phyloP scores from a whole-genome alignment of 2,888 invertebrate genomes.

The Fissipunctia ypsillon region DNA sequence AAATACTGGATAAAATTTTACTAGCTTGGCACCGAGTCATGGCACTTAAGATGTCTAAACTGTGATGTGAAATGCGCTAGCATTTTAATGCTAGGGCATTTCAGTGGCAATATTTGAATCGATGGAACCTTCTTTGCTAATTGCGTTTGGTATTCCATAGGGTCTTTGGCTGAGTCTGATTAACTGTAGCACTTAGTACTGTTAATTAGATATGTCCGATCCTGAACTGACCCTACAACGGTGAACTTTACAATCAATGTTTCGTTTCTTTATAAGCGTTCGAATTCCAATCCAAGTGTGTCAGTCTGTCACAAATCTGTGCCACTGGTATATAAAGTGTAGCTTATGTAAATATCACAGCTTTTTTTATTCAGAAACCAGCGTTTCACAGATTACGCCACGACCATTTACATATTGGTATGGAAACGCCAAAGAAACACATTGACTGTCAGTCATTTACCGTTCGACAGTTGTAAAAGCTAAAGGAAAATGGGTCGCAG shows the following conservation, averaged over 20 bases:
- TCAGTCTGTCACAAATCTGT: constrained; percentile 39
- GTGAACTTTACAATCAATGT: constrained; percentile 28
- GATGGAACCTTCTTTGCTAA: constrained; percentile 14
- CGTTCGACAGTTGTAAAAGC: constrained; percentile 32
- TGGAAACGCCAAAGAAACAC: constrained; percentile 30
- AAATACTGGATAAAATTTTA: constrained; percentile 8
- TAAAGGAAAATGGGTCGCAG: constrained; percentile 41
- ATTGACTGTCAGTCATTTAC: constrained; percentile 24
- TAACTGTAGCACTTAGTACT: neutral
- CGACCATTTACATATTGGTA: constrained; percentile 21
- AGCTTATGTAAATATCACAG: constrained; percentile 45
- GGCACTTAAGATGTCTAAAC: constrained; percentile 14
- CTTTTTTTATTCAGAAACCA: constrained; percentile 34
- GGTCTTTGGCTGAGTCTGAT: neutral
- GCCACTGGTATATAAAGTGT: constrained; percentile 12
- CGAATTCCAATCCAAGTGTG: constrained; percentile 22
- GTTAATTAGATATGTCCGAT: neutral
- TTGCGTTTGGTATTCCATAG: neutral
- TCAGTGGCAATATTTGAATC: constrained; percentile 14
- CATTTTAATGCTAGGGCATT: constrained; percentile 1
- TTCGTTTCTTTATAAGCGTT: constrained; percentile 31
- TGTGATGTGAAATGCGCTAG: no score
- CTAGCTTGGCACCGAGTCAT: constrained; percentile 12
- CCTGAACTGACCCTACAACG: constrained; percentile 6
- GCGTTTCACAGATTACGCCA: constrained; percentile 19